A percentile compares a stretch with the other conserved stretches of the same genome.
These are phyloP conservation scores for Gopherus flavomarginatus DNA, from an alignment of 2,113 vertebrate genomes.

Conservation along the genomic window DNA sequence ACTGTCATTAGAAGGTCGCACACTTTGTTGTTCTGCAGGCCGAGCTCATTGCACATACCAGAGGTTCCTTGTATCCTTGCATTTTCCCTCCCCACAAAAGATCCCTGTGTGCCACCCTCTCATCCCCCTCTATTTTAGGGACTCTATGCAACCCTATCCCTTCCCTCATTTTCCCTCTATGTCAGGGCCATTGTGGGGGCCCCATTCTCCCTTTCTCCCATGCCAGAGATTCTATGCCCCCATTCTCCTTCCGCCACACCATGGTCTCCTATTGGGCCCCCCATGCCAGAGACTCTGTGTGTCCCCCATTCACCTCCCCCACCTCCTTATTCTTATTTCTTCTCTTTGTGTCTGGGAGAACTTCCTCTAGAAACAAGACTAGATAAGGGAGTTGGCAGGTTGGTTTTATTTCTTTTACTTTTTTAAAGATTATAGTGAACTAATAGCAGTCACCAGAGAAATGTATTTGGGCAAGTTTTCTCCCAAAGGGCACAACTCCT, in stretches of 20 bases:
- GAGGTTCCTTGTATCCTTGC: not conserved
- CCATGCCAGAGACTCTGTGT: too few species aligned
- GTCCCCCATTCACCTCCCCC: too few species aligned
- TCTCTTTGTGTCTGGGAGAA: not conserved
- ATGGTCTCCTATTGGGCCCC: too few species aligned
- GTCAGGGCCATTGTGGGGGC: too few species aligned
- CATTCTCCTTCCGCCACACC: too few species aligned
- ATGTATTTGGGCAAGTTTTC: not conserved
- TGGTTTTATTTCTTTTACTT: not conserved
- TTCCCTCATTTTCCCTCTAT: too few species aligned
- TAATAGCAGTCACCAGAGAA: not conserved
- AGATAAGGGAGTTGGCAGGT: not conserved
- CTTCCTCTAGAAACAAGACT: not conserved
- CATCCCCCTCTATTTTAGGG: not conserved
- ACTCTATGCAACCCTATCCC: not conserved
- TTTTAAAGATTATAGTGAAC: not conserved
- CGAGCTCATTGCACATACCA: not conserved
- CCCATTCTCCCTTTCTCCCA: too few species aligned
- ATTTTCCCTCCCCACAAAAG: not conserved
- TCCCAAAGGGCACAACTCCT: not conserved
- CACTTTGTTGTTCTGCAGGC: not conserved
- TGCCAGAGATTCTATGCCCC: too few species aligned
- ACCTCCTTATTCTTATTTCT: not conserved
- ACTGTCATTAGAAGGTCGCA: not conserved
- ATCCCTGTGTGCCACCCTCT: not conserved